These are phyloP conservation scores for Nothobranchius furzeri DNA, from an alignment of 2,113 vertebrate species.

Conservation along the genomic window DNA sequence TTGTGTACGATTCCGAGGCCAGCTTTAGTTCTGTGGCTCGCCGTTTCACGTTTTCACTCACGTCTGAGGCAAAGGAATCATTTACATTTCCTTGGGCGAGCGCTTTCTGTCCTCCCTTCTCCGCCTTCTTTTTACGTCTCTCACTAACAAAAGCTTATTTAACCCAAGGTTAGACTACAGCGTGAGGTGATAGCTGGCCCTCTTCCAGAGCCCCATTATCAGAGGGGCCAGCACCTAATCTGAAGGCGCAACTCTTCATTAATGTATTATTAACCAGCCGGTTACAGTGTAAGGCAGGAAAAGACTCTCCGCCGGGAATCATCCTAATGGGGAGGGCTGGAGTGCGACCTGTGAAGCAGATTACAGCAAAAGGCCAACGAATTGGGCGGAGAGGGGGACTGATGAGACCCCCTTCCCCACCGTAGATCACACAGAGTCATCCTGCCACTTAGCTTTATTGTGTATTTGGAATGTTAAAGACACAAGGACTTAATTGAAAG, in stretches of 20 bases:
- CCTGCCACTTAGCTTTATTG: conserved; percentile 71
- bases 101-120: conserved; percentile 7
- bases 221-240: conserved; percentile 87
- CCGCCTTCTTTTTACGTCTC: conserved; percentile 9
- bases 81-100: conserved; percentile 76
- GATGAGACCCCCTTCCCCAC: conserved; percentile 50
- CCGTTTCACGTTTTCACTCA: conserved; percentile 66
- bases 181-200: conserved; percentile 84
- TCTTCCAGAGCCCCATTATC: conserved; percentile 88
- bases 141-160: conserved; percentile 78
- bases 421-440: conserved; percentile 50
- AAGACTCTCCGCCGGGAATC: conserved; percentile 82
- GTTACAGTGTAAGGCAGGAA: conserved; percentile 85
- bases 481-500: conserved; percentile 60
- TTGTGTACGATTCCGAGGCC: conserved; percentile 54
- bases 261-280: conserved; percentile 93
- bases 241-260: conserved; percentile 89
- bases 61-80: conserved; percentile 73
- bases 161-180: conserved; percentile 86
- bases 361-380: conserved; percentile 62
- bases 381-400: conserved; percentile 50
- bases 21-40: conserved; percentile 42
- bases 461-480: conserved; percentile 69
- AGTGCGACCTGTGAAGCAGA: conserved; percentile 81
- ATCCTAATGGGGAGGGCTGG: conserved; percentile 82